Conservation (phyloP, 2,113 vertebrate species). For the Pelmatolapia mariae region DNA sequence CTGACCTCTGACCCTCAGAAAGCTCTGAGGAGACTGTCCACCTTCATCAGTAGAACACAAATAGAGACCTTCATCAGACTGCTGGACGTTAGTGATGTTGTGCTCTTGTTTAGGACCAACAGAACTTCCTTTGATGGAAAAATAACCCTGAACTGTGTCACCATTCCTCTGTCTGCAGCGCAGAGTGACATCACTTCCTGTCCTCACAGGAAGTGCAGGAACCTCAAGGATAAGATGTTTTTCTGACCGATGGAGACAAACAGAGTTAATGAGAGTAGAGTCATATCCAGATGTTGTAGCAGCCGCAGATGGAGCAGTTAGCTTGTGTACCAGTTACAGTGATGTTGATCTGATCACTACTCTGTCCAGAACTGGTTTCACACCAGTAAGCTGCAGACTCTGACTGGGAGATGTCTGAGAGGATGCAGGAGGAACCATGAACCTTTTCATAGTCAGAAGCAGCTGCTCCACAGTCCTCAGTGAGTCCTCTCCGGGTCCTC, state of each 20-base stretch:
- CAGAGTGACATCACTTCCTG: neutral
- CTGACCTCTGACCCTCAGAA: neutral
- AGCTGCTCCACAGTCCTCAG: neutral
- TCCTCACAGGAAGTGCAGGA: neutral
- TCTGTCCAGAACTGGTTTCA: neutral
- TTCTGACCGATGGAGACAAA: neutral
- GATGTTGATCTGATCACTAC: neutral
- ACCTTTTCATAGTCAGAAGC: too few relatives aligned
- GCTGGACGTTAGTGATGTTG: neutral
- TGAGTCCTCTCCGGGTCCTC: neutral
- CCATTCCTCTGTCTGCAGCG: fast-evolving
- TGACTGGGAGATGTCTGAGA: neutral
- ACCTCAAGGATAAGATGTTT: neutral
- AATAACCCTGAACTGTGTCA: neutral
- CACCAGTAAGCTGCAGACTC: neutral
- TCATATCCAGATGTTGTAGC: neutral
- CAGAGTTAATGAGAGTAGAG: neutral
- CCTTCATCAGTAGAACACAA: neutral
- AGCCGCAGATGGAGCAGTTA: neutral
- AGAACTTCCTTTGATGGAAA: neutral
- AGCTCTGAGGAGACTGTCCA: neutral
- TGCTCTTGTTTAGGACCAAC: too few relatives aligned
- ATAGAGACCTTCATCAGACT: neutral
- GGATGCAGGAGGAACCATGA: neutral
- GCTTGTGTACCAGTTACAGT: neutral